Evolutionary conservation across 2,888 invertebrate genomes (phyloP), one percentile per base, ranked within the genome.

Genomic region (Yponomeuta sedellus): DNA sequence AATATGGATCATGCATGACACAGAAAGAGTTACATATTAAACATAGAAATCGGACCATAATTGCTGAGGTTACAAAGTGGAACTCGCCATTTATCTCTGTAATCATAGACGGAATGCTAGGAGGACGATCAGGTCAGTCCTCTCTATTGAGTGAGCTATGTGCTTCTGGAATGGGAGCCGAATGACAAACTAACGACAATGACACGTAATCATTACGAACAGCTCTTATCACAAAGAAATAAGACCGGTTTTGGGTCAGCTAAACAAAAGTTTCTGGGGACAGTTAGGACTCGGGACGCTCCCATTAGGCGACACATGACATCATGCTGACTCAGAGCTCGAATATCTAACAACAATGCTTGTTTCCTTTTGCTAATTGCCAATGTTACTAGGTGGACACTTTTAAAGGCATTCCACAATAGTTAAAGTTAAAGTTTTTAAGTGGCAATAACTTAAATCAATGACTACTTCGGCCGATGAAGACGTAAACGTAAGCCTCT

Each of bases 261-360:
- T 0, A 16, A 59, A 25, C 22, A 22, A 0, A 59, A 22, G 11
- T 59, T 59, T 20, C 22, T 20, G 25, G 25, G 20, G 20, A 28
- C 34, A 20, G 39, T 58, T 64, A 52, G 64, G 67, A 64, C 8
- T 75, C 79, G 83, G 86, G 87, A 83, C 88, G 88, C 84, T 86
- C 85, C 86, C 81, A 84, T 85, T 74, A 72, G 72, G 74, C 73
- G 76, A 76, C 74, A 75, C 71, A 85, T 89, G 89, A 89, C 87
- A 87, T 90, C 88, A 89, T 85, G 84, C 81, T 88, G 88, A 88
- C 76, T 88, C 88, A 87, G 78, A 72, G 70, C 71, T 69, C 73
- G 44, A 44, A 20, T 71, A 52, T 52, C 44, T 70, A 71, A 74
- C 72, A 74, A 74, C 76, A 75, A 72, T 73, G 75, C 74, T 72